phyloP scores from a whole-genome alignment of 1,140 invertebrate species.

The Coptotermes formosanus region DNA sequence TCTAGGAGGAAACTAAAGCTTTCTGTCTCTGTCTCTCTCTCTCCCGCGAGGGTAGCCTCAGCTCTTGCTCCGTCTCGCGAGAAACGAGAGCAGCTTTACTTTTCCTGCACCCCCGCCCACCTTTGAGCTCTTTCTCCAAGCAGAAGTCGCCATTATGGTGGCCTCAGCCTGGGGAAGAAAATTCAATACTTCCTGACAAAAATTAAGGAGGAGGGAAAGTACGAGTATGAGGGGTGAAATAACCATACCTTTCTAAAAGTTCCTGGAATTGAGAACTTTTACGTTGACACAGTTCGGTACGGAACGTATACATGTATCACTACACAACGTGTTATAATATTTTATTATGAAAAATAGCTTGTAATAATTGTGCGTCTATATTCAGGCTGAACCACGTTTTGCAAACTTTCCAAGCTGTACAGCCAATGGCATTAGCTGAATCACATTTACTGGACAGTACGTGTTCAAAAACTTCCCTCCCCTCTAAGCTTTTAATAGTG shows the following conservation, averaged over 20 bases:
- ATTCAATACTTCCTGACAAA: background rate
- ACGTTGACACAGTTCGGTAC: no score
- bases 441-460: no score
- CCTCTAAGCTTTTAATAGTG: no score
- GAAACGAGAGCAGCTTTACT: background rate
- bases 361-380: no score
- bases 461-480: no score
- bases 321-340: no score
- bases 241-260: background rate
- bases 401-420: no score
- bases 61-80: background rate
- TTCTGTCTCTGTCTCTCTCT: background rate
- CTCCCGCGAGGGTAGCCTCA: background rate
- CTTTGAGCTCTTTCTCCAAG: background rate
- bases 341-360: no score
- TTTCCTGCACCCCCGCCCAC: background rate
- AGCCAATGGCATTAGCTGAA: no score
- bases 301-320: no score
- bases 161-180: constrained; percentile 7
- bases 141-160: constrained; percentile 3
- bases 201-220: background rate
- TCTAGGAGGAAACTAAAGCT: background rate
- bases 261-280: no score
- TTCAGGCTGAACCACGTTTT: no score
- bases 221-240: background rate